Conservation (phyloP, 2,888 invertebrate species). For the Metopia argyrocephala region DNA sequence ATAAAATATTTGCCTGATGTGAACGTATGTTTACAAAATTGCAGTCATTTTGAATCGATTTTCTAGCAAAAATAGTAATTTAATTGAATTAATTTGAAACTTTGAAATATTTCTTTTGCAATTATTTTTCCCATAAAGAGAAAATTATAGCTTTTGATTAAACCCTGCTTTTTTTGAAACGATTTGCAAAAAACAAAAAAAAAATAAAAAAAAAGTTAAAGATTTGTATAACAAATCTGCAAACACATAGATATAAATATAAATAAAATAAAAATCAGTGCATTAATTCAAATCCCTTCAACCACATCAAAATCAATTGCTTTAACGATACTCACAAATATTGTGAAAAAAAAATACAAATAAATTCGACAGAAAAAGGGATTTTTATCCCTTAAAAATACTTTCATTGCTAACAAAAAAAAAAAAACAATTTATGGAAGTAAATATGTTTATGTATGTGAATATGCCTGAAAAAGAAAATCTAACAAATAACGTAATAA, state of each 20-base stretch:
- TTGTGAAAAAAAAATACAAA: background rate
- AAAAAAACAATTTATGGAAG: background rate
- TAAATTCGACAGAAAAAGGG: background rate
- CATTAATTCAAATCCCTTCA: constrained; percentile 41
- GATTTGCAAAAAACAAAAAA: too few relatives aligned
- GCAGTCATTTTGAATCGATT: too few relatives aligned
- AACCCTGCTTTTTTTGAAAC: too few relatives aligned
- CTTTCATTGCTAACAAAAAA: background rate
- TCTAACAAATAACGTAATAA: background rate
- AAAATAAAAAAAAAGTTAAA: background rate
- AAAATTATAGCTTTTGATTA: too few relatives aligned
- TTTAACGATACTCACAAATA: constrained; percentile 33
- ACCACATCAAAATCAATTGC: constrained; percentile 49
- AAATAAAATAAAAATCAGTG: constrained; percentile 32
- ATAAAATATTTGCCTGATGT: too few relatives aligned
- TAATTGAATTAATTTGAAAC: too few relatives aligned
- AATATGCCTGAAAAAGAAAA: background rate
- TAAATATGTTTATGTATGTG: background rate
- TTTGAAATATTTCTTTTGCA: too few relatives aligned
- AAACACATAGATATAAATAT: background rate
- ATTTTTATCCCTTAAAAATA: constrained; percentile 6
- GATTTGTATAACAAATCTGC: background rate
- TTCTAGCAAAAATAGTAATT: too few relatives aligned
- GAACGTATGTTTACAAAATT: too few relatives aligned
- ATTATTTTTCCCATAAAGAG: too few relatives aligned